Evolutionary conservation across 35 echinoderm and acorn worm genomes (phyloP), one percentile per base, ranked within the genome.

Genomic region (Apostichopus californicus): DNA sequence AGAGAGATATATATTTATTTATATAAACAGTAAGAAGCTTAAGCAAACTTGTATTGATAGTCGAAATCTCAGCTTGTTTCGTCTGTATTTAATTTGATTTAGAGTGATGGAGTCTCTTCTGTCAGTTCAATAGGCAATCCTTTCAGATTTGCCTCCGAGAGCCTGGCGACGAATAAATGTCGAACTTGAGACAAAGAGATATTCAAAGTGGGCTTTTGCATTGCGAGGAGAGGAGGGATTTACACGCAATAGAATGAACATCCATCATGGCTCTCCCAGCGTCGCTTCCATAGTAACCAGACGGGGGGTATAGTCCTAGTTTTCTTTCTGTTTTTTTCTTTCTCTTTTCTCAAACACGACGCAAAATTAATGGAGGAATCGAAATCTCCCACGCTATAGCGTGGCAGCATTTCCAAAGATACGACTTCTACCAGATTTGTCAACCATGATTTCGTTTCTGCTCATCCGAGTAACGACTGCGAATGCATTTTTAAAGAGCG

Each of bases 281-380:
- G 57, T 85, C 81, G 24, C 15, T 85, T 56, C 52, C 81, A 85
- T 85, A 59, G 81, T 60, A 85, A 85, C 81, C 81, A 85, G 81
- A 85, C 81, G 11, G 17, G 5, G 57, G 55, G 6, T 9, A 22
- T 81, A 81, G 58, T 8, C 58, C 12, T 8, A 7, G 12, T 61
- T 61, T 61, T 46, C 2, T 46, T 46, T 46, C 3, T 3, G 2
- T 68, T 11, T 68, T 68, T 68, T 0, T 68, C 64, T 18, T 68
- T 11, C 18, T 68, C 18, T 75, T 75, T 22, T 75, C n/a, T 75
- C n/a, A 75, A 75, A 75, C 71, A 58, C 54, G 20, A 23, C 3
- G 34, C 55, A 85, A 24, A 85, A 85, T 85, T n/a, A 58, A 85
- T 21, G 54, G 55, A 21, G 57, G 81, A 58, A 58, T 58, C 52